Percentiles rank a stretch among this genome's conserved stretches.
Evolutionary conservation across 2,888 invertebrate genomes (phyloP).

Genomic region (Rhamnusium bicolor): DNA sequence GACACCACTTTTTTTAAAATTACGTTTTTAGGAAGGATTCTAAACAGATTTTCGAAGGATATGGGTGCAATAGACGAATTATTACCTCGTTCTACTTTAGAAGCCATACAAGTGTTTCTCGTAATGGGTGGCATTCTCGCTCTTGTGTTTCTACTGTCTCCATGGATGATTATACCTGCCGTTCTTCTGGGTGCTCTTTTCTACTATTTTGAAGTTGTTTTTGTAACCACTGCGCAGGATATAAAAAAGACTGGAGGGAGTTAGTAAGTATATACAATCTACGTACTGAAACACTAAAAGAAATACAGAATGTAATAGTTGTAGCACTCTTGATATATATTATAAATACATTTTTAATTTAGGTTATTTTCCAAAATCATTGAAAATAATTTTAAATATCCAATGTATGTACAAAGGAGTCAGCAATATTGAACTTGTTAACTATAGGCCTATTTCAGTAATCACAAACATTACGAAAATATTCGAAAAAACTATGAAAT

Average conservation of each 20-base stretch:
- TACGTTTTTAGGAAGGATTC: constrained; percentile 76
- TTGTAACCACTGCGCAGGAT: constrained; percentile 81
- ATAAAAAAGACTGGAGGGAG: constrained; percentile 78
- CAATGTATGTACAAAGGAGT: too few species aligned
- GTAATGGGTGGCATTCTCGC: constrained; percentile 81
- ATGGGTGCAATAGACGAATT: constrained; percentile 85
- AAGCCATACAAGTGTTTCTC: constrained; percentile 78
- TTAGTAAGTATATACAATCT: constrained; percentile 69
- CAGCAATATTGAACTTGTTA: too few species aligned
- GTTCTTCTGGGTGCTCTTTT: constrained; percentile 77
- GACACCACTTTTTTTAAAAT: too few species aligned
- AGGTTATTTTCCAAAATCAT: too few species aligned
- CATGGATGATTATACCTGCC: constrained; percentile 79
- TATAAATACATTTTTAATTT: too few species aligned
- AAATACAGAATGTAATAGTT: too few species aligned
- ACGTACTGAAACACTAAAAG: too few species aligned
- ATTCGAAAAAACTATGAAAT: too few species aligned
- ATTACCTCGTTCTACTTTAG: constrained; percentile 78
- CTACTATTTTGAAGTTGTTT: constrained; percentile 77
- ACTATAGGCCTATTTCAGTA: too few species aligned
- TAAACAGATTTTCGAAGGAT: constrained; percentile 90
- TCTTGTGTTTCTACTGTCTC: constrained; percentile 81
- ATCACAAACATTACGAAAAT: too few species aligned
- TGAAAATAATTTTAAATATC: too few species aligned
- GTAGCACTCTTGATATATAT: too few species aligned